Evolutionary conservation across 2,113 vertebrate genomes (phyloP), one percentile per base, ranked within the genome.

Genomic region (Takifugu bimaculatus): DNA sequence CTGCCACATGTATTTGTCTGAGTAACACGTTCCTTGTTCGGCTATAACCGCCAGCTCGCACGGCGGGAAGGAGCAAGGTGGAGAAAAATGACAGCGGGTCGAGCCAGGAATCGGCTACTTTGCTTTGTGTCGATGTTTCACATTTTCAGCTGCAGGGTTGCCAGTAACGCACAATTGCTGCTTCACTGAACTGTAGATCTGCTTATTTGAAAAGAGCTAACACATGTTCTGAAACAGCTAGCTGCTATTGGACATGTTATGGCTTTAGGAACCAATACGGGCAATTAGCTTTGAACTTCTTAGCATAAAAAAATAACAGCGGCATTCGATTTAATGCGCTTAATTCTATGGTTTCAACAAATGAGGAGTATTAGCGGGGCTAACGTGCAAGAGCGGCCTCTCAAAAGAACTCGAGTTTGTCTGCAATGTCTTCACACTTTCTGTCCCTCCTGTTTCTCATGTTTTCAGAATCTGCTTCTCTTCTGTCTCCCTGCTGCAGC

Each of bases 21-120:
- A 57, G 55, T 56, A 59, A 47, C 45, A 44, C 48, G 56, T 25
- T 62, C 68, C 32, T 59, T 77, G 63, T 75, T 79, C 78, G 51
- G 49, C 63, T 79, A 77, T 70, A 78, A 79, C 35, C 11, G 2
- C 9, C 35, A 2, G 7, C 5, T 39, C 35, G 7, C 9, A 10
- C 57, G 5, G 59, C 62, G 68, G 74, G 58, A 59, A 45, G 67
- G 67, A 78, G 35, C 65, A 44, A 15, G 9, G 77, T 54, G 68
- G 39, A 71, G 63, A 80, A 62, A 62, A 71, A 57, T 68, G 72
- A 62, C 79, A 68, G 68, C 47, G 25, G 73, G 35, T 60, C 20
- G 55, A 77, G 53, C 53, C 62, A 53, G 44, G 27, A 48, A 1
- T 43, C 44, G 45, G 20, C 3, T 14, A 27, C 35, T 69, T 74